Base-by-base conservation (phyloP, 1,140 invertebrate species). In the Anagrus nilaparvatae region DNA sequence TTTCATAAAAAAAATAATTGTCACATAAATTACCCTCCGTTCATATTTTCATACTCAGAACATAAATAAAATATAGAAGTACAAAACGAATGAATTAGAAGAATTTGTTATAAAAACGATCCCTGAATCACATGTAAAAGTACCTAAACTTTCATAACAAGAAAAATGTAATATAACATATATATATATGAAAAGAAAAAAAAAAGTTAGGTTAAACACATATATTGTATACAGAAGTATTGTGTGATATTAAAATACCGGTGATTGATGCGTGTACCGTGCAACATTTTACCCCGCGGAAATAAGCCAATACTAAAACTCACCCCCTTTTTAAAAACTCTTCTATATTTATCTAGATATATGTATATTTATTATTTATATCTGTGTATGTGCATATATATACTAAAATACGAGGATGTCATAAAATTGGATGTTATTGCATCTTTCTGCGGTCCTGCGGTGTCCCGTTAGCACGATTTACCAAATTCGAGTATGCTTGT, bases 241-340 rank as follows among this genome's bases (percentile, higher is more conserved):
- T 56, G 61, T 51, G 62, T 61, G 59, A 67, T 68, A 68, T 68
- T 68, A 68, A 68, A 68, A 68, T 66, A 59, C 56, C 56, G 60
- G 62, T 68, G 65, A 68, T 68, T 68, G 65, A 68, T 68, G 65
- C 56, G 58, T 61, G 58, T 63, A 65, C 63, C 65, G 64, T 68
- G 65, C 56, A 57, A 40, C 43, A 47, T 50, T 52, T 54, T 48
- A 42, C 40, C 47, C 42, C 46, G 33, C 31, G 40, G 48, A 44
- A 53, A 52, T 47, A 49, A 46, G 42, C 52, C 44, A 50, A 50
- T 44, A n/a, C 31, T 30, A 18, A 12, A 19, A 28, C 34, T 36
- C 30, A 17, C 36, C 31, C 33, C 3, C 23, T 10, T 32, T 31
- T 19, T 16, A 24, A 10, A 24, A 23, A 17, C 24, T 24, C 41